Evolutionary conservation across 2,888 invertebrate species (phyloP), one percentile per base, ranked within the genome.

Genomic region (Steinernema scapterisci): DNA sequence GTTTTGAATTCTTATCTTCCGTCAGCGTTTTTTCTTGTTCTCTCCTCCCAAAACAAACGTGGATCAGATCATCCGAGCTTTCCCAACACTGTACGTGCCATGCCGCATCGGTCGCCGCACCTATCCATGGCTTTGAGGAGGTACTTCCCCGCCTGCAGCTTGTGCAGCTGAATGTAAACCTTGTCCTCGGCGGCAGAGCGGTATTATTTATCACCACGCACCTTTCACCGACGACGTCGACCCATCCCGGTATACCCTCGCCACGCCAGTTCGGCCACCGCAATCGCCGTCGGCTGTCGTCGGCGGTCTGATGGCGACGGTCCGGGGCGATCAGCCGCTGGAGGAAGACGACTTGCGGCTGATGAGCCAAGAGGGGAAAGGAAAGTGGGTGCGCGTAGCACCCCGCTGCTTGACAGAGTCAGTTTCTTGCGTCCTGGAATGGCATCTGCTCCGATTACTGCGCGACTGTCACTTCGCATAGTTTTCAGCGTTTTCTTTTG

Each of bases 181-280:
- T 63, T 25, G 25, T 16, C 63, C 23, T 11, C 63, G 27, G 63
- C 54, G n/a, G n/a, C 25, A 19, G 54, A 54, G 54, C 63, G 63
- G 63, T 63, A 63, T 63, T 63, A 63, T 63, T 63, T 63, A 52
- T 63, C 63, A 63, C 31, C 63, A 63, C 31, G 31, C 63, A 63
- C 63, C 63, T 48, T 38, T 48, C 63, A 63, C 63, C 31, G 16
- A 16, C 63, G 63, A 16, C 63, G 52, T 52, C 63, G 25, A 25
- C 31, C 63, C 27, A 31, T 38, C 38, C 38, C 38, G 3, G 38
- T 38, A 38, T 9, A 3, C 38, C 38, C 38, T 6, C 38, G 38
- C 38, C 9, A 3, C 3, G 38, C 38, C 38, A 38, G 5, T 38
- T 38, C 38, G 38, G 21, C 63, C 27, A 63, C 63, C 63, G 63